These are phyloP conservation scores for Corythaixoides concolor DNA, from an alignment of 2,113 vertebrate species.

Conservation along the genomic window DNA sequence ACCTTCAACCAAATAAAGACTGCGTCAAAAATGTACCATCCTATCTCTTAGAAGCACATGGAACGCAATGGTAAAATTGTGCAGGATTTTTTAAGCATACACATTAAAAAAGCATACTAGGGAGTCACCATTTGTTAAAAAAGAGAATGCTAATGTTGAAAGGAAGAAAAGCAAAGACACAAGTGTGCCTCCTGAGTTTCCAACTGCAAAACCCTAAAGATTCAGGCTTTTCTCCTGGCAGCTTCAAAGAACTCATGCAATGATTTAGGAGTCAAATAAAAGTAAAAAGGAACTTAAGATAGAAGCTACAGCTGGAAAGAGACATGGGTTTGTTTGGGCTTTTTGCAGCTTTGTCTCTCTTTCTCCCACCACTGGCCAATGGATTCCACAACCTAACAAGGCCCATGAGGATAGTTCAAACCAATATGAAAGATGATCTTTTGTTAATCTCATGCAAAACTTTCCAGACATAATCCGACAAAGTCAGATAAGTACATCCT, in stretches of 20 bases:
- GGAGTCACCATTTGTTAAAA: not conserved
- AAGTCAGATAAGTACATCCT: not conserved
- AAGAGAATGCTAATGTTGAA: not conserved
- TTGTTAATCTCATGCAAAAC: not conserved
- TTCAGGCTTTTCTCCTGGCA: not conserved
- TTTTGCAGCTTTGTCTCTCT: not conserved
- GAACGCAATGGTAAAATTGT: not conserved
- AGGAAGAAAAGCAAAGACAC: not conserved
- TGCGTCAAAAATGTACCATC: not conserved
- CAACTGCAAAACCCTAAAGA: not conserved
- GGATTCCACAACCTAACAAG: not conserved
- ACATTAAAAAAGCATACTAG: not conserved
- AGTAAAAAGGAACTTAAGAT: not conserved
- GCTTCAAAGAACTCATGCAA: not conserved
- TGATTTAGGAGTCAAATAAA: not conserved
- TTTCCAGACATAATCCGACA: not conserved
- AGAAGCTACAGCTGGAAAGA: not conserved
- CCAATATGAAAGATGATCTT: not conserved
- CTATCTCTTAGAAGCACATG: not conserved
- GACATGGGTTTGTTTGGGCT: accelerated
- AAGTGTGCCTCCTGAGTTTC: not conserved
- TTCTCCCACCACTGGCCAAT: not conserved
- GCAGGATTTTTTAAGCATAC: not conserved
- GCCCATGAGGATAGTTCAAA: not conserved
- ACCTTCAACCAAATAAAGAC: not conserved